Percentiles rank a stretch among this genome's conserved stretches.
Evolutionary conservation across 2,888 invertebrate genomes (phyloP).

Genomic region (Strigamia maritima): DNA sequence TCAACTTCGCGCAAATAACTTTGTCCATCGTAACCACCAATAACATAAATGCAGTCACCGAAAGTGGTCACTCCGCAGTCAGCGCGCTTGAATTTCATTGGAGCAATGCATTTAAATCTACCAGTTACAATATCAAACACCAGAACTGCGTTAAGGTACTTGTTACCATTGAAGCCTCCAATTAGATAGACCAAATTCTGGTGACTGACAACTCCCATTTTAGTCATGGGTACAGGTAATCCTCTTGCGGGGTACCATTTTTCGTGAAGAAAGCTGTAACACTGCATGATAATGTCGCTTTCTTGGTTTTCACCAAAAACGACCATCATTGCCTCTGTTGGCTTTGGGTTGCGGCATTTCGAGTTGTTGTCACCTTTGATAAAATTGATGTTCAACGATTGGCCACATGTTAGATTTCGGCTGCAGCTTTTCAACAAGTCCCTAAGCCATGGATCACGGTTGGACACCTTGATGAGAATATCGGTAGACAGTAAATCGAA

Average conservation of each 20-base stretch:
- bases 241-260: conserved; percentile 36
- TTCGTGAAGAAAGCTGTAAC: conserved; percentile 34
- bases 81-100: conserved; percentile 12
- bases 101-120: conserved; percentile 19
- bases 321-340: conserved; percentile 31
- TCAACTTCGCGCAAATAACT: conserved; percentile 35
- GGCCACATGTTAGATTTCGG: not conserved
- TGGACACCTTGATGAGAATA: not conserved
- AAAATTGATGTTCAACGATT: not conserved
- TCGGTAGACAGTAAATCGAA: conserved; percentile 31
- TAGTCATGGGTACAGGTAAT: conserved; percentile 35
- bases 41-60: not conserved
- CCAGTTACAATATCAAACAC: conserved; percentile 33
- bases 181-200: conserved; percentile 31
- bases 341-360: conserved; percentile 15
- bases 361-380: not conserved
- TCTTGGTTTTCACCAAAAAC: conserved; percentile 37
- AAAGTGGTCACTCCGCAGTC: conserved; percentile 5
- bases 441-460: conserved; percentile 8
- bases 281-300: conserved; percentile 36
- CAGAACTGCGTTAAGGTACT: conserved; percentile 31
- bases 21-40: conserved; percentile 36
- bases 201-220: conserved; percentile 34
- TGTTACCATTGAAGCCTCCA: conserved; percentile 37
- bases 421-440: not conserved